Conservation (phyloP, 2,797 vertebrate genomes). For the Gymnothorax reevesii region DNA sequence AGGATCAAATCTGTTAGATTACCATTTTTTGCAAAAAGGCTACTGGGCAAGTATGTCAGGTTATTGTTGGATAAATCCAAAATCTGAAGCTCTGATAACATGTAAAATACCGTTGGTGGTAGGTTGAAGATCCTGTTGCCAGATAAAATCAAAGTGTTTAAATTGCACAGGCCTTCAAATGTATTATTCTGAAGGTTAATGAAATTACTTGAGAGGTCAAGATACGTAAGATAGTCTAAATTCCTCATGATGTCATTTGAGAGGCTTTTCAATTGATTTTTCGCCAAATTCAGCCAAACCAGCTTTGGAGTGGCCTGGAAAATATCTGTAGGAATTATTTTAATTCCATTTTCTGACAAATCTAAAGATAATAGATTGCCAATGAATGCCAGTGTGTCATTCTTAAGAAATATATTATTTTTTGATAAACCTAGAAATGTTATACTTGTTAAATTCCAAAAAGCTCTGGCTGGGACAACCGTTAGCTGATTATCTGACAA, state of each 20-base stretch:
- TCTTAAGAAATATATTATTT: neutral
- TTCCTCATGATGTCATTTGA: neutral
- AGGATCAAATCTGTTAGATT: slow-evolving; percentile 23
- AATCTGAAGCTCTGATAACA: slow-evolving; percentile 10
- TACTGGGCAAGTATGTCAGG: slow-evolving; percentile 3
- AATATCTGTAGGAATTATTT: neutral
- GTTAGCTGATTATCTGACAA: slow-evolving; percentile 17
- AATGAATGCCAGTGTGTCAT: slow-evolving; percentile 10
- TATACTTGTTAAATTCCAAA: neutral
- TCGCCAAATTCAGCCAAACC: slow-evolving; percentile 19
- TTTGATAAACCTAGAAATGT: slow-evolving; percentile 17
- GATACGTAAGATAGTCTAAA: neutral
- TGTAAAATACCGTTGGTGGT: neutral
- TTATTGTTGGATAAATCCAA: slow-evolving; percentile 22
- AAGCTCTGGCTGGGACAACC: neutral
- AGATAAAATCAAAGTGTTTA: slow-evolving; percentile 28
- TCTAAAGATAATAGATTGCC: slow-evolving; percentile 6
- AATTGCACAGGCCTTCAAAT: slow-evolving; percentile 19
- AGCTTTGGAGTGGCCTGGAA: neutral
- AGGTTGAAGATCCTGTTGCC: slow-evolving; percentile 8
- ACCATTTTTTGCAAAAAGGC: neutral
- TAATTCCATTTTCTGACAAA: slow-evolving; percentile 14
- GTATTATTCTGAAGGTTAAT: slow-evolving; percentile 8
- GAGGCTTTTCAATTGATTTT: slow-evolving; percentile 8
- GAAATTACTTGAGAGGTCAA: slow-evolving; percentile 16